A percentile compares a stretch with the other conserved stretches of the same genome.
Evolutionary conservation across 2,888 invertebrate species (phyloP).

Genomic region (Hirtodrosophila histrioides): DNA sequence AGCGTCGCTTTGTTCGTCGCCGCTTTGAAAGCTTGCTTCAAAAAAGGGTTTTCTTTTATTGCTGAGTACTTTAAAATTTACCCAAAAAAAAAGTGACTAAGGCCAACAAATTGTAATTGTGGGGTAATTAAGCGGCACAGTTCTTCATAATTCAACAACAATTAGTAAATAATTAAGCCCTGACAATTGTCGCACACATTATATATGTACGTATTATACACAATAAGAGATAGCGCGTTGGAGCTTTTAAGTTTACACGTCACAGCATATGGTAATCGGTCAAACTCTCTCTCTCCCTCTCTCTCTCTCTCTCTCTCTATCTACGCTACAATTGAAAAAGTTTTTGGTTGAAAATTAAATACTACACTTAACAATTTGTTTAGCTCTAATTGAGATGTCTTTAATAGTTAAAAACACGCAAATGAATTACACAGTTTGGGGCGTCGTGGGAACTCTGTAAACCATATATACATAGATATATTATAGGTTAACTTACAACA

Average conservation of each 20-base stretch:
- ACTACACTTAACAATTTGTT: conserved; percentile 47
- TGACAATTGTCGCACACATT: conserved; percentile 62
- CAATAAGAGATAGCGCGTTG: conserved; percentile 36
- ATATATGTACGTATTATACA: conserved; percentile 14
- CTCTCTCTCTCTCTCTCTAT: not conserved
- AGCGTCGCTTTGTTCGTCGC: not conserved
- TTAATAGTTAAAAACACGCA: conserved; percentile 55
- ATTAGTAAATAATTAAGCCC: conserved; percentile 74
- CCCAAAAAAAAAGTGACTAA: conserved; percentile 33
- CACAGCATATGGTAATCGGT: conserved; percentile 42
- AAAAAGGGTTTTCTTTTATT: not conserved
- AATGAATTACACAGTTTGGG: conserved; percentile 26
- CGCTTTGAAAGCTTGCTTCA: conserved; percentile 7
- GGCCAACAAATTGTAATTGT: conserved; percentile 55
- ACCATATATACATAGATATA: not conserved
- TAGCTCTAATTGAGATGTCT: conserved; percentile 57
- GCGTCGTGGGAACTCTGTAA: conserved; percentile 42
- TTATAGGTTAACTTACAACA: conserved; percentile 24
- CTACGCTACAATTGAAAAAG: conserved; percentile 7
- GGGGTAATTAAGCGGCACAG: conserved; percentile 64
- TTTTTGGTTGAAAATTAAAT: conserved; percentile 20
- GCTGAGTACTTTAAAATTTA: conserved; percentile 16
- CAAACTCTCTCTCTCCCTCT: too few relatives aligned
- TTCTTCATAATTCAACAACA: conserved; percentile 73
- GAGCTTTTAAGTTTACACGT: conserved; percentile 42